Evolutionary conservation across 2,113 vertebrate genomes (phyloP), one percentile per base, ranked within the genome.

Genomic region (Brevimyrus niger): DNA sequence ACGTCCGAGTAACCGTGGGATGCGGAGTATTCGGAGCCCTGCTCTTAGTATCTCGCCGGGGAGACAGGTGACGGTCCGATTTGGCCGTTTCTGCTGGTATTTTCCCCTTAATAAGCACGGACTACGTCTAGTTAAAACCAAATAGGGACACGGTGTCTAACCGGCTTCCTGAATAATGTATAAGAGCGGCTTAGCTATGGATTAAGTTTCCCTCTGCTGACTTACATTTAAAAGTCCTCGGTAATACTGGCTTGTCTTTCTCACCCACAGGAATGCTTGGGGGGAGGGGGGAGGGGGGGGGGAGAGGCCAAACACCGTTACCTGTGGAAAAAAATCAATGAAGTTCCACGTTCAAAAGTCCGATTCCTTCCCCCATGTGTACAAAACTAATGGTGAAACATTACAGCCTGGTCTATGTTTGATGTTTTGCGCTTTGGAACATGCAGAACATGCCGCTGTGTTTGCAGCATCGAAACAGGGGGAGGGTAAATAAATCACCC

Each of bases 341-440:
- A n/a, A n/a, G 82, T 51, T 88, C 83, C 85, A 88, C 89, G 76
- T 86, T 88, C 69, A 82, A 86, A 88, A 82, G 80, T 21, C 88
- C 27, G 84, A 42, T 51, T 86, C 85, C 89, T 89, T 82, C 73
- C 13, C 46, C 85, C 89, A 89, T 86, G 55, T 89, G 89, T 91
- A 90, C 65, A 90, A 65, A 87, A 50, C 50, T 85, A 84, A 87
- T 46, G 89, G 58, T 89, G 73, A 90, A 91, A 94, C 90, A 91
- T 89, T 92, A 82, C 50, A 58, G 89, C 23, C 50, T 86, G 89
- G 88, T 90, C 55, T 87, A 50, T 46, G 35, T 92, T 93, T 92
- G 93, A 89, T 91, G 93, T 94, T 92, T 94, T 91, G 88, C 48
- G 89, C 91, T 91, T 92, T 91, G 90, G 90, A 93, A 93, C 93